Conservation (phyloP, 1,140 invertebrate species). For the Ladona fulva region DNA sequence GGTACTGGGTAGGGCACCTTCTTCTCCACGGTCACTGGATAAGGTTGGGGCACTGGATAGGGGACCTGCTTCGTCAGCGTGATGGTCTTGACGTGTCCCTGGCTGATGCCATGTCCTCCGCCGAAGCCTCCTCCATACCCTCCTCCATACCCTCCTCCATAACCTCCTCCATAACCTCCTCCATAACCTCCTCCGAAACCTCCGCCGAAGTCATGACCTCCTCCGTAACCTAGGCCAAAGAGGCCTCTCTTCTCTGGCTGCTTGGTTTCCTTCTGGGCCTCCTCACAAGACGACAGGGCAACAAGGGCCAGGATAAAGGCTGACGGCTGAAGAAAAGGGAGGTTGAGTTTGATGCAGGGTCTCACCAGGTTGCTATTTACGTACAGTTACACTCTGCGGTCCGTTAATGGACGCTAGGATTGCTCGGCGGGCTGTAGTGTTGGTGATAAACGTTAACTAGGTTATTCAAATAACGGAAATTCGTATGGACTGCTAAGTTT, state of each 20-base stretch:
- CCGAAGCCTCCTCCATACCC: slow-evolving; percentile 22
- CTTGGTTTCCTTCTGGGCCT: not conserved
- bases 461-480: too few relatives aligned
- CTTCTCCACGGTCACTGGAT: slow-evolving; percentile 37
- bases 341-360: too few relatives aligned
- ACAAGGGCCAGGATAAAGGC: not conserved
- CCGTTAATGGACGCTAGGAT: too few relatives aligned
- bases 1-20: slow-evolving; percentile 29
- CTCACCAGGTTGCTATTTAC: too few relatives aligned
- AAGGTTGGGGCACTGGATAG: slow-evolving; percentile 35
- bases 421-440: too few relatives aligned
- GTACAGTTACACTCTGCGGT: too few relatives aligned
- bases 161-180: not conserved
- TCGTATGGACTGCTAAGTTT: too few relatives aligned
- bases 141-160: not conserved
- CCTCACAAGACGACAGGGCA: not conserved
- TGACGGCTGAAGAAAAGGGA: not conserved
- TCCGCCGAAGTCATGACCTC: too few relatives aligned
- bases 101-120: slow-evolving; percentile 24
- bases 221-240: not conserved
- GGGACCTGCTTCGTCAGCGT: slow-evolving; percentile 41
- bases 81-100: slow-evolving; percentile 36
- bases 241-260: not conserved
- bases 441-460: too few relatives aligned
- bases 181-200: not conserved